These are phyloP conservation scores for Ips typographus DNA, from an alignment of 1,140 invertebrate genomes.

Conservation along the genomic window DNA sequence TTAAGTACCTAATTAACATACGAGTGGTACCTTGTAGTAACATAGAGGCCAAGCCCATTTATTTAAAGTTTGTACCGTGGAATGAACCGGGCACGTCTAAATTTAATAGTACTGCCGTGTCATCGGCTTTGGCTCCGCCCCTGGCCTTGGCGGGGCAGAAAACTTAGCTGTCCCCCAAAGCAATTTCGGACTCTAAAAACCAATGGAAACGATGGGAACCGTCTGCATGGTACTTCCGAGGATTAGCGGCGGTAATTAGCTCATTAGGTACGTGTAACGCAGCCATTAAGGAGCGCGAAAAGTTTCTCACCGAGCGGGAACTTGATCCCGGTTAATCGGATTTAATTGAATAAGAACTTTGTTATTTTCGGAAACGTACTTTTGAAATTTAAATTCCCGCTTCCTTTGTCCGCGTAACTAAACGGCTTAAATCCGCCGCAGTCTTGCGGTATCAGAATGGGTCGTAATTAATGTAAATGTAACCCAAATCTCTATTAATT, in stretches of 20 bases:
- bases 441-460: neutral
- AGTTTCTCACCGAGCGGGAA: neutral
- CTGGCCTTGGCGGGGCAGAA: neutral
- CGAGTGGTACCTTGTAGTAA: neutral
- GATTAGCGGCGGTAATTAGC: neutral
- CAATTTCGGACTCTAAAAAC: neutral
- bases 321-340: neutral
- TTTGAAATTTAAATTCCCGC: neutral
- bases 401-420: neutral
- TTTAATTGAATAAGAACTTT: neutral
- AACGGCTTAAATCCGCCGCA: neutral
- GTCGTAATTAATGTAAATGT: neutral
- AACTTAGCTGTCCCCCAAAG: too few relatives aligned
- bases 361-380: neutral
- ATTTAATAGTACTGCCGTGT: neutral
- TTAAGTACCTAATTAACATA: conserved; percentile 3
- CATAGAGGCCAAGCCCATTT: neutral
- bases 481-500: too few relatives aligned
- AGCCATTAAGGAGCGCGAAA: neutral
- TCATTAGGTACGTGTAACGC: neutral
- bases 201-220: neutral
- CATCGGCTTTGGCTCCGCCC: neutral
- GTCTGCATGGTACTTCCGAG: neutral
- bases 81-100: conserved; percentile 1
- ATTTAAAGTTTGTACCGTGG: neutral